phyloP scores from a whole-genome alignment of 2,113 vertebrate genomes.

The Albula glossodonta region DNA sequence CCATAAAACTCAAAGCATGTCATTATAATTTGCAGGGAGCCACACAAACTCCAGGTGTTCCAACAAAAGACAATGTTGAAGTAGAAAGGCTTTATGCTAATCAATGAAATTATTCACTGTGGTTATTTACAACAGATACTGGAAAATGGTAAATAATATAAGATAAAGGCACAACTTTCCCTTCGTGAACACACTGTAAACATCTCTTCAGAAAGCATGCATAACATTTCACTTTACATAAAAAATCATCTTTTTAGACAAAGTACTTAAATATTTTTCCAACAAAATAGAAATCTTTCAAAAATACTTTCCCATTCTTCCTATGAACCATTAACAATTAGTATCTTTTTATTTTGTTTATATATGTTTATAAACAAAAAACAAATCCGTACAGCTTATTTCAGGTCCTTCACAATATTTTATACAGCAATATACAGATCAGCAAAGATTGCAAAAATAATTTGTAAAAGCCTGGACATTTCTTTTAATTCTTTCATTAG shows the following conservation, averaged over 20 bases:
- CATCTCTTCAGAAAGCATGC: slow-evolving; percentile 97
- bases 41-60: slow-evolving; percentile 56
- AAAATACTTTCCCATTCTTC: slow-evolving; percentile 99
- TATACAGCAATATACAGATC: slow-evolving; percentile 20
- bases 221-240: slow-evolving; percentile 98
- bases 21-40: slow-evolving; percentile 41
- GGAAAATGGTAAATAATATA: slow-evolving; percentile 93
- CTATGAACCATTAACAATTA: slow-evolving; percentile 89
- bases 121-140: slow-evolving; percentile 97
- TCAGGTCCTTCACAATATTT: slow-evolving; percentile 25
- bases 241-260: slow-evolving; percentile 95
- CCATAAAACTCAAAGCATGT: slow-evolving; percentile 4
- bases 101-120: slow-evolving; percentile 77
- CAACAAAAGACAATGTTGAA: slow-evolving; percentile 66
- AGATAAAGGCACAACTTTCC: slow-evolving; percentile 99
- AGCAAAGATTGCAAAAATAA: slow-evolving; percentile 14
- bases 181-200: slow-evolving; percentile 99
- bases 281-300: slow-evolving; percentile 99
- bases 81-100: slow-evolving; percentile 83
- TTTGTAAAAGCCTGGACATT: slow-evolving; percentile 1
- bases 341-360: slow-evolving; percentile 75
- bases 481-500: slow-evolving; percentile 10
- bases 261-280: slow-evolving; percentile 99
- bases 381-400: slow-evolving; percentile 60
- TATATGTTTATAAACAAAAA: slow-evolving; percentile 74